Conservation (phyloP, 92 coral and sea anemone genomes). For the Zoanthus sansibaricus region DNA sequence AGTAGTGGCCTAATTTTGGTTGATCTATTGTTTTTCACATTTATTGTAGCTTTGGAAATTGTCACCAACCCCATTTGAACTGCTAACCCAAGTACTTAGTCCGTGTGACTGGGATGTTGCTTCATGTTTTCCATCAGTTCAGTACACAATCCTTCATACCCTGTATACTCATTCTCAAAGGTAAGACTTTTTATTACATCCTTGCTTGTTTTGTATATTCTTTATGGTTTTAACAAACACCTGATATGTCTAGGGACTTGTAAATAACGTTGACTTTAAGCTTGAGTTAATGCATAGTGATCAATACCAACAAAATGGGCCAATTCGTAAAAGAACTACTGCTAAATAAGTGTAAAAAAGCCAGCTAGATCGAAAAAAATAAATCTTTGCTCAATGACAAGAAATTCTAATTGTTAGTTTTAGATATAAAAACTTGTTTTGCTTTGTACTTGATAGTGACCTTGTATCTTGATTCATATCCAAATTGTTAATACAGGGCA, state of each 20-base stretch:
- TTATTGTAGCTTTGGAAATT: constrained; percentile 80
- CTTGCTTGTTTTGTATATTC: neutral
- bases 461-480: too few species aligned
- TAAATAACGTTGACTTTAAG: too few species aligned
- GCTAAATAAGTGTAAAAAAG: too few species aligned
- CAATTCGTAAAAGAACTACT: too few species aligned
- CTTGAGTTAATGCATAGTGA: too few species aligned
- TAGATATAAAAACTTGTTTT: too few species aligned
- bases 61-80: constrained; percentile 88
- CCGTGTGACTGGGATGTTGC: constrained; percentile 93
- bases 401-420: too few species aligned
- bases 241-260: neutral
- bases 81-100: constrained; percentile 84
- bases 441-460: too few species aligned
- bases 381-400: too few species aligned
- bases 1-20: neutral
- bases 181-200: constrained; percentile 52
- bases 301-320: too few species aligned
- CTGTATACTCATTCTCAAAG: constrained; percentile 91
- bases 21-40: constrained; percentile 11
- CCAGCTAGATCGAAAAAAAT: too few species aligned
- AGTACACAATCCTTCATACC: constrained; percentile 93
- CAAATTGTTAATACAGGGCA: too few species aligned
- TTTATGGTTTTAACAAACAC: neutral
- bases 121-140: constrained; percentile 89